Percentiles rank a stretch among this genome's conserved stretches.
phyloP scores from a whole-genome alignment of 37 sponge, comb jelly and placozoan genomes.

The Geodia barretti region DNA sequence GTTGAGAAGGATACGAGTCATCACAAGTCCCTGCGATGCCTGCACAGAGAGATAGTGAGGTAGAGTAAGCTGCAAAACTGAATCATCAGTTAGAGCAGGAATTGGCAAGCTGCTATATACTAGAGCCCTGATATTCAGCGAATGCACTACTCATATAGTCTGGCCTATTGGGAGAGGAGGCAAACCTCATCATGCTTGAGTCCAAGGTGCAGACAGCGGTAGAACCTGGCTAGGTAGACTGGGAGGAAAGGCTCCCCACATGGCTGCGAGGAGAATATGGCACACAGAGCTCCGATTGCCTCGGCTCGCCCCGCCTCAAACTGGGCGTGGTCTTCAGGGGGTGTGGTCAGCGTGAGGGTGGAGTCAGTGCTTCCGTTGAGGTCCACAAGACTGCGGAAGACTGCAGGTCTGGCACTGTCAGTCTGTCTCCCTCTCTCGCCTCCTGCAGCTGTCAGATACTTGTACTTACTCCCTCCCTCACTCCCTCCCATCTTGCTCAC shows the following conservation, averaged over 20 bases:
- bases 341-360: constrained; percentile 10
- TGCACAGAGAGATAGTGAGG: too few relatives aligned
- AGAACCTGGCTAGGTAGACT: constrained; percentile 84
- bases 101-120: too few relatives aligned
- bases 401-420: background rate
- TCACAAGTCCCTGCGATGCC: constrained; percentile 65
- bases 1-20: constrained; percentile 70
- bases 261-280: constrained; percentile 71
- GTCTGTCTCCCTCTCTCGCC: background rate
- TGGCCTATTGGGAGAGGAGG: background rate
- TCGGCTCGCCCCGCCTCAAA: constrained; percentile 85
- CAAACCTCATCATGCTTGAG: constrained; percentile 43
- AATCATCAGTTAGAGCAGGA: too few relatives aligned
- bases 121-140: too few relatives aligned
- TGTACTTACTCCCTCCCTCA: constrained; percentile 30
- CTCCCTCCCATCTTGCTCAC: background rate
- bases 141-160: too few relatives aligned
- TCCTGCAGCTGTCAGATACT: constrained; percentile 86
- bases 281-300: constrained; percentile 82
- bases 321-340: constrained; percentile 6
- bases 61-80: too few relatives aligned
- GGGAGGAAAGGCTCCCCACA: constrained; percentile 63
- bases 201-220: constrained; percentile 65
- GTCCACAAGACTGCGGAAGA: constrained; percentile 3
- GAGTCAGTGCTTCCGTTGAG: background rate